Evolutionary conservation across 2,113 vertebrate genomes (phyloP).

Genomic region (Engraulis encrasicolus): DNA sequence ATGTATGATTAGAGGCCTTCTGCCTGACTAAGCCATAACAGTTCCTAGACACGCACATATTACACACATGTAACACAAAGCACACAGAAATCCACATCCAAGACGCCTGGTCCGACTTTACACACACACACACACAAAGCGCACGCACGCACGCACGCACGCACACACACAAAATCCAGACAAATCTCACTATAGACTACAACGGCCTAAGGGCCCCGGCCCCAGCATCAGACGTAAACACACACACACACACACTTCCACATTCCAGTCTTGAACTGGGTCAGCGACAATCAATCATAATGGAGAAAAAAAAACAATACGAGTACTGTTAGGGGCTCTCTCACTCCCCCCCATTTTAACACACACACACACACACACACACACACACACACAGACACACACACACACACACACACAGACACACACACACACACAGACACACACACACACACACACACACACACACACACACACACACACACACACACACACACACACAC

Average conservation of each 20-base stretch:
- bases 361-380: neutral
- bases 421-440: slow-evolving; percentile 11
- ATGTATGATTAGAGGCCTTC: no score
- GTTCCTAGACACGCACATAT: neutral
- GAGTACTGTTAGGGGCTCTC: neutral
- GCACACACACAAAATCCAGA: neutral
- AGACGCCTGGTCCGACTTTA: no score
- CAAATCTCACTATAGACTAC: neutral
- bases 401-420: neutral
- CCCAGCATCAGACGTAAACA: neutral
- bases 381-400: neutral
- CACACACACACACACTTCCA: slow-evolving; percentile 13
- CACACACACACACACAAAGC: neutral
- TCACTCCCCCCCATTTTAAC: neutral
- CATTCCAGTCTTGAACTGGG: slow-evolving; percentile 3
- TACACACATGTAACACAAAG: neutral
- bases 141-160: neutral
- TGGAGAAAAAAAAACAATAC: neutral
- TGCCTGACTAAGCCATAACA: no score
- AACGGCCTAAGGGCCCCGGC: neutral
- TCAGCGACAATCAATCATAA: slow-evolving; percentile 10
- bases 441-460: no score
- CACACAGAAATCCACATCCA: no score
- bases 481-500: neutral
- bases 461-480: neutral